These are phyloP conservation scores for Liodrosophila aerea DNA, from an alignment of 2,888 invertebrate species.

Conservation along the genomic window DNA sequence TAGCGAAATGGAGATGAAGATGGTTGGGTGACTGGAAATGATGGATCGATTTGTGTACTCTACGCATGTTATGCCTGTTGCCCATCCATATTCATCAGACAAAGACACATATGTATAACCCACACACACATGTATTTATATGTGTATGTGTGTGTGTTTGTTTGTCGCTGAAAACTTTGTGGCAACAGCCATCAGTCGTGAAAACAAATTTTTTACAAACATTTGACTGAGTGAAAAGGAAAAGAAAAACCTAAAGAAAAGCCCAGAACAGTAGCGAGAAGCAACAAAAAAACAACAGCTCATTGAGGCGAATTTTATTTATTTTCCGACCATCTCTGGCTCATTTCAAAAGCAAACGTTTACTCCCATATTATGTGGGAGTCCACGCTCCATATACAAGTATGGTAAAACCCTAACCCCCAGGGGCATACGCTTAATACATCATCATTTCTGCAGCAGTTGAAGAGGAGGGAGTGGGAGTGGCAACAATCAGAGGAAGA, in stretches of 20 bases:
- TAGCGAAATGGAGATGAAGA: conserved; percentile 1
- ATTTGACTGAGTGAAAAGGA: conserved; percentile 12
- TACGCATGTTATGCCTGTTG: conserved; percentile 23
- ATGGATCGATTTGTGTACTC: conserved; percentile 46
- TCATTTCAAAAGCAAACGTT: background rate
- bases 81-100: conserved; percentile 44
- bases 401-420: no score
- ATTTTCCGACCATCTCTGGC: background rate
- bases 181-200: conserved; percentile 28
- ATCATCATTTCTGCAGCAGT: background rate
- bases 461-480: background rate
- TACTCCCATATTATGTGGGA: no score
- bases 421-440: background rate
- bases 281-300: no score
- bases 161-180: conserved; percentile 28
- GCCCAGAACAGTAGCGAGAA: conserved; percentile 16
- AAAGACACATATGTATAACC: background rate
- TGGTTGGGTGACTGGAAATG: conserved; percentile 27
- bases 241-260: conserved; percentile 8
- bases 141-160: conserved; percentile 1
- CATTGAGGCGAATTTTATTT: no score
- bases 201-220: conserved; percentile 12
- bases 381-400: no score
- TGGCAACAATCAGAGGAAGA: no score
- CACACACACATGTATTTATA: background rate